phyloP scores from a whole-genome alignment of 2,888 invertebrate genomes.

The Bruchidius siliquastri region DNA sequence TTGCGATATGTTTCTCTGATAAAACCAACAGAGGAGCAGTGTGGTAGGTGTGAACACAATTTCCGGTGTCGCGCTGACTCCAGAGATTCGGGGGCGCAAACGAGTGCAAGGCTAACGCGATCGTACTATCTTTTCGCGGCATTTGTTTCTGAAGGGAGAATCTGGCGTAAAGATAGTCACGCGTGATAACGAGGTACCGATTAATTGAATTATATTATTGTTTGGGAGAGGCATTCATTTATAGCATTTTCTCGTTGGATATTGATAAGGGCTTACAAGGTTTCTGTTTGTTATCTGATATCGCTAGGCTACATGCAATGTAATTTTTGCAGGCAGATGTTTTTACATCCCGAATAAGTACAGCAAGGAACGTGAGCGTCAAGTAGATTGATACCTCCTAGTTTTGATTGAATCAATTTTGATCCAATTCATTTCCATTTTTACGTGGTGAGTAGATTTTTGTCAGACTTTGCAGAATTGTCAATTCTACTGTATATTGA shows the following conservation, averaged over 20 bases:
- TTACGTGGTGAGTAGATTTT: too few relatives aligned
- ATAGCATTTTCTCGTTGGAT: neutral
- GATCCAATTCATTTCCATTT: too few relatives aligned
- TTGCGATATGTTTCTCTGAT: neutral
- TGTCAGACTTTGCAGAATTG: too few relatives aligned
- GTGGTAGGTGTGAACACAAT: neutral
- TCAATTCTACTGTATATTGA: too few relatives aligned
- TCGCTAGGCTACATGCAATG: too few relatives aligned
- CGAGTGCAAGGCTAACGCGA: neutral
- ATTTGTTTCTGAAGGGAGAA: neutral
- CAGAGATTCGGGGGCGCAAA: neutral
- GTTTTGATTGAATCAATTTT: too few relatives aligned
- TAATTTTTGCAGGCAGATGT: too few relatives aligned
- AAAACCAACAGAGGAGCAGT: neutral
- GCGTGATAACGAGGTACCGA: neutral
- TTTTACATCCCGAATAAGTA: too few relatives aligned
- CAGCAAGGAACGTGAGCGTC: too few relatives aligned
- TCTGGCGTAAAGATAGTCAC: neutral
- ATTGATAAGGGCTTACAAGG: neutral
- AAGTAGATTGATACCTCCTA: too few relatives aligned
- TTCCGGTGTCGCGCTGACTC: neutral
- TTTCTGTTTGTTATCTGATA: too few relatives aligned
- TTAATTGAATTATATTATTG: neutral
- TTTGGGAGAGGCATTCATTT: neutral
- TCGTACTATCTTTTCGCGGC: neutral